Evolutionary conservation across 2,888 invertebrate genomes (phyloP), one percentile per base, ranked within the genome.

Genomic region (Antitype chi): DNA sequence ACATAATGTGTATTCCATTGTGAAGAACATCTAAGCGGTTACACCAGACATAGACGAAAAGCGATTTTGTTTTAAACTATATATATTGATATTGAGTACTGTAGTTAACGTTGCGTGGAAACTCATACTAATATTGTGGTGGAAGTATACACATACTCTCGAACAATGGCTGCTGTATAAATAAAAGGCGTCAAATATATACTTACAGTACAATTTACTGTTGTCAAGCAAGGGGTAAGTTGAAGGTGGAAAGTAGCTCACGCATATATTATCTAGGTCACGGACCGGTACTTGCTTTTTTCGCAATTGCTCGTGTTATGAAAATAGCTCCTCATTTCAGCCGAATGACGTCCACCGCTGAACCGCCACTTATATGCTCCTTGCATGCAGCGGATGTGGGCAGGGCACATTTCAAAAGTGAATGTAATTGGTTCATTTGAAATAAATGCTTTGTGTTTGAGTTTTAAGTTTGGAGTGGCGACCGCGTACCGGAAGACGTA

Each of bases 111-210:
- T 67, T 7, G 11, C 43, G 7, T 70, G n/a, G 38, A 8, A 62
- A 72, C 73, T 72, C n/a, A 25, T 74, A 25, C 32, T 20, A 49
- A 32, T 47, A 55, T 20, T 32, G 17, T 32, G 20, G 47, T 17
- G 49, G 28, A 55, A 53, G 25, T 73, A n/a, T 17, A 11, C 11
- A 38, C 23, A 4, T 64, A 70, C 20, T 49, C 32, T 49, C 57
- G 5, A 47, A 25, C 13, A 74, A 60, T 52, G 17, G 43, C 49
- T 64, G 52, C 57, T 64, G 49, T 59, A 20, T 52, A 64, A 76
- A 76, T 75, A 53, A 49, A 57, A 49, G 11, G 17, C 8, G 43
- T 4, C 47, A 32, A 55, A 28, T 67, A 69, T n/a, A 13, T 28
- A 20, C 8, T 9, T 43, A 15, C 28, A 23, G n/a, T 43, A 17